A percentile compares a stretch with the other conserved stretches of the same genome.
Evolutionary conservation across 2,113 vertebrate genomes (phyloP).

Genomic region (Elephantulus edwardii): DNA sequence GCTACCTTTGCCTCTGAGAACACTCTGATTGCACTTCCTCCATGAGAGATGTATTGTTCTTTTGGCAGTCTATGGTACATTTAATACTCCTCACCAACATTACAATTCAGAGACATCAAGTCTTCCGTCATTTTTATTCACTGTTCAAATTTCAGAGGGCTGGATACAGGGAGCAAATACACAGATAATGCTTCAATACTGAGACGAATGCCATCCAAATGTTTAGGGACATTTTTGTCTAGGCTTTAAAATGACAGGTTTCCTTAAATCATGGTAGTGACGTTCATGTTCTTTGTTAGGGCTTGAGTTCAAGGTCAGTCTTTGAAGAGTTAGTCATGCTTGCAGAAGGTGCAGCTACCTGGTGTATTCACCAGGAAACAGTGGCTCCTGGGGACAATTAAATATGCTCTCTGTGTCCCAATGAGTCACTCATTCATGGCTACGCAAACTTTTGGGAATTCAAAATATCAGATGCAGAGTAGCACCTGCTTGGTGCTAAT

Average conservation of each 20-base stretch:
- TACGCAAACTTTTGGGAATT: neutral
- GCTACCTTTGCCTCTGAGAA: too few relatives aligned
- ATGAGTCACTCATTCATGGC: accelerated
- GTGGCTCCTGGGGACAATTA: accelerated
- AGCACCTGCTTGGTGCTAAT: too few relatives aligned
- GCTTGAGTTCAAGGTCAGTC: neutral
- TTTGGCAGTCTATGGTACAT: too few relatives aligned
- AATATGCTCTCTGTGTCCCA: neutral
- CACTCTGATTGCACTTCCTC: too few relatives aligned
- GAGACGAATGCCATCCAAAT: neutral
- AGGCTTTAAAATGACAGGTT: neutral
- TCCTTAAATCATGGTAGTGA: neutral
- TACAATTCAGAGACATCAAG: too few relatives aligned
- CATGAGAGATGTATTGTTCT: too few relatives aligned
- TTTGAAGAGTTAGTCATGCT: neutral
- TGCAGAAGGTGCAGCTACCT: neutral
- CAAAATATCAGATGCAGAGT: too few relatives aligned
- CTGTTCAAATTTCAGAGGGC: too few relatives aligned
- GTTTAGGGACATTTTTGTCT: neutral
- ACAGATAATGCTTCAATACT: neutral
- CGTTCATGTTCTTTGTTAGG: too few relatives aligned
- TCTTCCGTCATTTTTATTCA: too few relatives aligned
- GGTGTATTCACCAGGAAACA: accelerated
- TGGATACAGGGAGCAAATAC: neutral
- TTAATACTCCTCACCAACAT: too few relatives aligned